phyloP scores from a whole-genome alignment of 2,888 invertebrate species.

The Kuschelorhynchus macadamiae region DNA sequence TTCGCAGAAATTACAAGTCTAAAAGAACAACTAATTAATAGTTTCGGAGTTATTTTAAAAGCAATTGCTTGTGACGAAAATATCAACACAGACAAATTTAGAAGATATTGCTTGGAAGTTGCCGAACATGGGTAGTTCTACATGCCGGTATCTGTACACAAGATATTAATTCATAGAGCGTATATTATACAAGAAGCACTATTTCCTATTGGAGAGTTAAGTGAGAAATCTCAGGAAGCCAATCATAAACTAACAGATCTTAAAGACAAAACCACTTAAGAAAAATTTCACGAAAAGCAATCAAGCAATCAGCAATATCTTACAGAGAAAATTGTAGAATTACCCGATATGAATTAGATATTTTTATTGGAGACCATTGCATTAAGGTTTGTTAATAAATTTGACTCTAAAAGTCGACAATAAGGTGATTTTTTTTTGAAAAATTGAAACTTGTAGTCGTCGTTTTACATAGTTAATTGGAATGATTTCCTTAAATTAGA shows the following conservation, averaged over 20 bases:
- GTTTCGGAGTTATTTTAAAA: constrained; percentile 9
- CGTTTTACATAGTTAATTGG: too few relatives aligned
- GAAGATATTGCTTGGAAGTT: neutral
- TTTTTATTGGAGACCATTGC: too few relatives aligned
- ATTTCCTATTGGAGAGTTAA: too few relatives aligned
- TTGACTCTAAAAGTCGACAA: too few relatives aligned
- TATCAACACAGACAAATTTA: neutral
- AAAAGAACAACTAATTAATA: neutral
- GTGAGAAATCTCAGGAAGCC: too few relatives aligned
- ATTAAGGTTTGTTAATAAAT: too few relatives aligned
- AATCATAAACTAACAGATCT: neutral
- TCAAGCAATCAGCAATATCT: too few relatives aligned
- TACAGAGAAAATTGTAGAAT: too few relatives aligned
- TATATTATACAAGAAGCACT: neutral
- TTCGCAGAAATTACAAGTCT: neutral
- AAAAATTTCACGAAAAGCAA: constrained; percentile 1
- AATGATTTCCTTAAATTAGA: too few relatives aligned
- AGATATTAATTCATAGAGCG: neutral
- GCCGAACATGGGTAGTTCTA: neutral
- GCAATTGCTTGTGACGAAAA: neutral
- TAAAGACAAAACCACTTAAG: constrained; percentile 5
- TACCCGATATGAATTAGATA: too few relatives aligned
- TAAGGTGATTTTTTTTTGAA: too few relatives aligned
- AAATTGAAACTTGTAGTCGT: too few relatives aligned
- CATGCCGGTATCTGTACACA: neutral